Percentiles rank a stretch among this genome's conserved stretches.
Conservation (phyloP, 1,140 invertebrate species). For the Harpegnathos saltator region DNA sequence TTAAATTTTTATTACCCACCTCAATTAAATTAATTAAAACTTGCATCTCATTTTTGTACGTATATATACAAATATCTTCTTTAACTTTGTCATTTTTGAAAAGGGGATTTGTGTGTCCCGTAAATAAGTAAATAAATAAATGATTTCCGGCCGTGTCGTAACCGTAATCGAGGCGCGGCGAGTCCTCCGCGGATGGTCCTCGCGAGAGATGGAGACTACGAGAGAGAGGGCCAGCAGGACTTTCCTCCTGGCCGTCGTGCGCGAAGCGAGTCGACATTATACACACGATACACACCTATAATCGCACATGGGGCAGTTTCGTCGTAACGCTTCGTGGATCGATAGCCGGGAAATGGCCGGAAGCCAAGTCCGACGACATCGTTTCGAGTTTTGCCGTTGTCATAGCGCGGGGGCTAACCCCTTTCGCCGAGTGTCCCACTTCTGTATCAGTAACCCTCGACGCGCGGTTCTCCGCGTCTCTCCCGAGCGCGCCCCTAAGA, state of each 20-base stretch:
- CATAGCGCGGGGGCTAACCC: slow-evolving; percentile 79
- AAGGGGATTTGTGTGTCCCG: no score
- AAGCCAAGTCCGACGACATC: slow-evolving; percentile 85
- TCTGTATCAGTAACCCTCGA: slow-evolving; percentile 71
- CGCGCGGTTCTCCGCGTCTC: slow-evolving; percentile 58
- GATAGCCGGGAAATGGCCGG: slow-evolving; percentile 85
- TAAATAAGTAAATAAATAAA: no score
- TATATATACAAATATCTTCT: no score
- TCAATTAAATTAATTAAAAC: no score
- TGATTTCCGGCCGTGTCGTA: no score
- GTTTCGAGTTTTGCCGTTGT: slow-evolving; percentile 85
- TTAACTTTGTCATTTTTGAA: no score
- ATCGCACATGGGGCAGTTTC: slow-evolving; percentile 82
- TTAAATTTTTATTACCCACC: no score
- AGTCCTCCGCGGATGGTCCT: slow-evolving; percentile 18
- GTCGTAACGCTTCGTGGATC: slow-evolving; percentile 84
- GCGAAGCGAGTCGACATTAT: slow-evolving; percentile 28
- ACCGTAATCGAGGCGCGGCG: background rate
- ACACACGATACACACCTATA: slow-evolving; percentile 83
- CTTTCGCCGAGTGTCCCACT: slow-evolving; percentile 79
- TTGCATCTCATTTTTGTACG: no score
- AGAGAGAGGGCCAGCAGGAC: no score
- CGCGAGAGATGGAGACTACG: slow-evolving; percentile 2
- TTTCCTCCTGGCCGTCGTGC: background rate
- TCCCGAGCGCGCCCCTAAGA: slow-evolving; percentile 4